These are phyloP conservation scores for Slavum lentiscoides DNA, from an alignment of 2,888 invertebrate genomes.

Conservation along the genomic window DNA sequence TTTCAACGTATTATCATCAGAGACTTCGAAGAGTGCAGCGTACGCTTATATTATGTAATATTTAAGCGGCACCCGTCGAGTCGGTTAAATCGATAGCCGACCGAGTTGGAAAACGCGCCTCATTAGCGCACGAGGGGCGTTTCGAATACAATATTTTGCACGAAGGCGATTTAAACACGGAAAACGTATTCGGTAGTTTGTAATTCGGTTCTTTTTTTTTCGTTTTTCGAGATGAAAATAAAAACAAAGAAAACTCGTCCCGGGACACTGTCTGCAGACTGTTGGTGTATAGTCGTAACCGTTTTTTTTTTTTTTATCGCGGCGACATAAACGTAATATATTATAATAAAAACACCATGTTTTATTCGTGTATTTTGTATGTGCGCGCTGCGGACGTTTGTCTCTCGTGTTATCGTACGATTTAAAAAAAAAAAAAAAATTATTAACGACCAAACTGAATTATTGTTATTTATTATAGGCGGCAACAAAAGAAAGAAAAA, in stretches of 20 bases:
- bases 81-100: neutral
- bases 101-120: neutral
- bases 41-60: neutral
- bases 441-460: neutral
- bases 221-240: neutral
- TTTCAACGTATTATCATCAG: neutral
- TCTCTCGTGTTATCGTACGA: neutral
- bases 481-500: neutral
- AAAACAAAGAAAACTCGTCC: neutral
- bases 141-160: neutral
- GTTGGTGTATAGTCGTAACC: neutral
- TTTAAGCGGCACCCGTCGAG: neutral
- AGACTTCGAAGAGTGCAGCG: neutral
- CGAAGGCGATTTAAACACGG: neutral
- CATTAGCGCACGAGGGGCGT: neutral
- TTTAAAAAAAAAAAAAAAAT: neutral
- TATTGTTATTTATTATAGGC: neutral
- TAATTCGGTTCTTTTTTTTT: neutral
- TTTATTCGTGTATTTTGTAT: neutral
- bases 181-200: neutral
- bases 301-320: neutral
- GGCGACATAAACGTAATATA: neutral
- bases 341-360: neutral
- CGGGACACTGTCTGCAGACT: neutral
- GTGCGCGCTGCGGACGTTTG: neutral